Evolutionary conservation across 2,888 invertebrate species (phyloP), one percentile per base, ranked within the genome.

Genomic region (Drosophila stalkeri): DNA sequence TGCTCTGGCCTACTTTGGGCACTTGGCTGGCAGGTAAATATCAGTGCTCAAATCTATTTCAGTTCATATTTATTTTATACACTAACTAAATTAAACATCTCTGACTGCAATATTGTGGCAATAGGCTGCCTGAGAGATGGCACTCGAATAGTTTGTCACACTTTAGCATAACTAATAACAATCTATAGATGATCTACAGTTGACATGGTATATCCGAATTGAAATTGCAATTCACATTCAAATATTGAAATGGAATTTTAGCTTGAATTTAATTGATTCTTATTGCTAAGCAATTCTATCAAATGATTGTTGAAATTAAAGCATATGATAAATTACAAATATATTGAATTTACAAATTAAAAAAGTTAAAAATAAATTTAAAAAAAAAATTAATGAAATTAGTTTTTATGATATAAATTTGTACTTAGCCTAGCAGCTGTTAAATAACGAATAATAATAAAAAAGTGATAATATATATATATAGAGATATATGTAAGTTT

Each of bases 1-100:
- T 57, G 57, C 12, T 59, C 57, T 59, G 71, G 31, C 52, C 72
- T n/a, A 52, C 23, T 35, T 67, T 43, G 43, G 3, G 14, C 18
- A 55, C 43, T 11, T 14, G 20, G 27, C 55, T 31, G 27, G 1
- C 44, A 61, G 12, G 18, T 49, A 39, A 11, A 41, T 43, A 11
- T 18, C 23, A 39, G 0, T 20, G 20, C n/a, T 12, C 11, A 43
- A 27, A 35, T 41, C 18, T 14, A 18, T 37, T 44, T n/a, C 35
- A 20, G 20, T 12, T 39, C 23, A 54, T 11, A 23, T 39, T 27
- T 55, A 55, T 39, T 39, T n/a, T n/a, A 20, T 20, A 35, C 2
- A 7, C 33, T 7, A 33, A 33, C 18, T 18, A 33, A 12, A 51
- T 33, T 51, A 3, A 7, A 51, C 51, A 7, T 1, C 20, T 35